phyloP scores from a whole-genome alignment of 2,113 vertebrate species.

The Silurus glanis region DNA sequence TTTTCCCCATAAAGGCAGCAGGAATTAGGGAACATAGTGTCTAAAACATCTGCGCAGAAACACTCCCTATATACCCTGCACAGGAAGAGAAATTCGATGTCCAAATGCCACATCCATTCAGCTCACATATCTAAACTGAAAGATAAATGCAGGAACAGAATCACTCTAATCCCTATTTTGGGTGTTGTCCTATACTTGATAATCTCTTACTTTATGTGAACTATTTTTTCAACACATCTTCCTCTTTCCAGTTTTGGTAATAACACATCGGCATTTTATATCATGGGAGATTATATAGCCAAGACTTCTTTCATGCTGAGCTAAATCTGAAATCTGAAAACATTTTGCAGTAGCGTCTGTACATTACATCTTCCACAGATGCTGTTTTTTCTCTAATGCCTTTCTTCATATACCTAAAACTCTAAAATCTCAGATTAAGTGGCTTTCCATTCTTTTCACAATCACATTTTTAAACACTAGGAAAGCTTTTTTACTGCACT shows the following conservation, averaged over 20 bases:
- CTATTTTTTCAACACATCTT: conserved; percentile 10
- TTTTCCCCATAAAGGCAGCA: conserved; percentile 30
- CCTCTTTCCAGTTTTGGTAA: neutral
- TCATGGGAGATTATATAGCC: neutral
- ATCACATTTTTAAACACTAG: neutral
- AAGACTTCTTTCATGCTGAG: neutral
- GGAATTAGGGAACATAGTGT: conserved; percentile 24
- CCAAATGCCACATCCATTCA: conserved; percentile 9
- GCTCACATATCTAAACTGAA: neutral
- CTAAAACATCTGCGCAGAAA: conserved; percentile 31
- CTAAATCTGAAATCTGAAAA: neutral
- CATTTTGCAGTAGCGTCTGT: neutral
- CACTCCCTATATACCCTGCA: neutral
- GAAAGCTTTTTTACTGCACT: neutral
- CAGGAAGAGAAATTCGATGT: neutral
- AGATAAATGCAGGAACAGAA: conserved; percentile 18
- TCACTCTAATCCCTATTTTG: conserved; percentile 4
- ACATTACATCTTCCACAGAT: neutral
- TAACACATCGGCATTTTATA: neutral
- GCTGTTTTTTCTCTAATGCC: neutral
- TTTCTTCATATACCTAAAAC: neutral
- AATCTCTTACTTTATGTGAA: neutral
- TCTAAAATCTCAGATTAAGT: neutral
- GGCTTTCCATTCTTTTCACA: neutral
- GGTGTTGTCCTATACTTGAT: neutral